phyloP scores from a whole-genome alignment of 1,140 invertebrate genomes.

The Zaprionus kolodkinae region DNA sequence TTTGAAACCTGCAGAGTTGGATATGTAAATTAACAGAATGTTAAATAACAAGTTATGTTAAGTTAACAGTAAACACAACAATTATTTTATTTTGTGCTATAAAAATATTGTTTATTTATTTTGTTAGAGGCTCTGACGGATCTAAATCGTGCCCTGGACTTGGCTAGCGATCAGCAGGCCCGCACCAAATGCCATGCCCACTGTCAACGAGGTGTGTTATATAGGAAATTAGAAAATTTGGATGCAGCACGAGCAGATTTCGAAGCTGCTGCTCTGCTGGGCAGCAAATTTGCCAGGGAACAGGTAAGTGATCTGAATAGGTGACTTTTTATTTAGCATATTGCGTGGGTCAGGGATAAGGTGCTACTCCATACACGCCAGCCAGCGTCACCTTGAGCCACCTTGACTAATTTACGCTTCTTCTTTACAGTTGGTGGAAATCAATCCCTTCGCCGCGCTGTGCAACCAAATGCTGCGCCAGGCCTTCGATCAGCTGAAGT shows the following conservation, averaged over 20 bases:
- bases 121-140: slow-evolving; percentile 89
- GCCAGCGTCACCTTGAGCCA: not conserved
- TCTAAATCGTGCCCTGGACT: slow-evolving; percentile 88
- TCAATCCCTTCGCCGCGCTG: slow-evolving; percentile 94
- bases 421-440: slow-evolving; percentile 87
- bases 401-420: not conserved
- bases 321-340: not conserved
- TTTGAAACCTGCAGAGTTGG: too few species aligned
- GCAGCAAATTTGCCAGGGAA: slow-evolving; percentile 91
- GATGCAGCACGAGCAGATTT: slow-evolving; percentile 89
- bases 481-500: slow-evolving; percentile 83
- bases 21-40: too few species aligned
- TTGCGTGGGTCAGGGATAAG: not conserved
- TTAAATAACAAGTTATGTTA: too few species aligned
- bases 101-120: not conserved
- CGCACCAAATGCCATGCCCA: slow-evolving; percentile 88
- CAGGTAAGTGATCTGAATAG: slow-evolving; percentile 84
- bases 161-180: slow-evolving; percentile 86
- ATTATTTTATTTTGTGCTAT: too few species aligned
- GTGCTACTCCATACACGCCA: too few species aligned
- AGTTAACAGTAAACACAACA: too few species aligned
- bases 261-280: slow-evolving; percentile 88
- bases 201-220: slow-evolving; percentile 90
- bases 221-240: slow-evolving; percentile 86
- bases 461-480: slow-evolving; percentile 96